phyloP scores from a whole-genome alignment of 2,113 vertebrate species.

The Dendrocopos noguchii region DNA sequence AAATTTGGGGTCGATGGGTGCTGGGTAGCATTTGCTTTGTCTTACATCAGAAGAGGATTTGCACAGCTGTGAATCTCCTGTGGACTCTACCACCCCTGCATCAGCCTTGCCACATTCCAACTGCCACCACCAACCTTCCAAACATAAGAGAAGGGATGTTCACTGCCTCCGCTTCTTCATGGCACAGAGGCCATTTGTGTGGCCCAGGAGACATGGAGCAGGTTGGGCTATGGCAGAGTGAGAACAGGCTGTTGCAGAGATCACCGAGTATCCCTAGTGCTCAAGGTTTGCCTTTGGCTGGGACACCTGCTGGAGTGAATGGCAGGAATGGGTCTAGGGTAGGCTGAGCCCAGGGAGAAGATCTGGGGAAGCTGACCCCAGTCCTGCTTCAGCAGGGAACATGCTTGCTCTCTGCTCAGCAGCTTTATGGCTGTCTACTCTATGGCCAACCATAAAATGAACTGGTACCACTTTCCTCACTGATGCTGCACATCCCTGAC shows the following conservation, averaged over 20 bases:
- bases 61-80: not conserved
- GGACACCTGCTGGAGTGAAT: not conserved
- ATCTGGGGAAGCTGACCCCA: not conserved
- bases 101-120: not conserved
- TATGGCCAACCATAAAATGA: not conserved
- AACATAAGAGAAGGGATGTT: not conserved
- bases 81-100: not conserved
- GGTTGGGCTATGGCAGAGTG: fast-evolving
- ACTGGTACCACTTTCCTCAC: not conserved
- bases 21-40: not conserved
- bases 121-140: not conserved
- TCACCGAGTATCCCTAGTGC: not conserved
- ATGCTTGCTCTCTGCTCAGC: not conserved
- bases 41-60: not conserved
- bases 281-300: not conserved
- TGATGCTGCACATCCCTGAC: not conserved
- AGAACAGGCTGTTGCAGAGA: not conserved
- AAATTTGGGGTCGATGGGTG: not conserved
- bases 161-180: not conserved
- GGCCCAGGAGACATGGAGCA: not conserved
- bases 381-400: not conserved
- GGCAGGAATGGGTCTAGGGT: not conserved
- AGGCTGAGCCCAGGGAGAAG: not conserved
- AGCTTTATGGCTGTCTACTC: not conserved
- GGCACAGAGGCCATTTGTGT: not conserved